A percentile compares a stretch with the other conserved stretches of the same genome.
These are phyloP conservation scores for Aradus depressus DNA, from an alignment of 2,888 invertebrate species.

Conservation along the genomic window DNA sequence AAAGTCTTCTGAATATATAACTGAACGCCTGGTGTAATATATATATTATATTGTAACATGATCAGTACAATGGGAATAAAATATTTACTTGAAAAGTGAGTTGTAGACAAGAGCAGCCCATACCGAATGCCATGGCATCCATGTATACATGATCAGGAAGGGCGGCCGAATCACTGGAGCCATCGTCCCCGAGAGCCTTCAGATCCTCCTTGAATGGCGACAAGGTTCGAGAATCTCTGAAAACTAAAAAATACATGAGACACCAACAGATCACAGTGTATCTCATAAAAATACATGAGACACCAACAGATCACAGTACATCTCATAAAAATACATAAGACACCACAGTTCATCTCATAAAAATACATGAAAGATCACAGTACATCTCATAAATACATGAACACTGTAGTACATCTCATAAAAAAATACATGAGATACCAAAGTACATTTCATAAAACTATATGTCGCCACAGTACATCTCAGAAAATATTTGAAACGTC, in stretches of 20 bases:
- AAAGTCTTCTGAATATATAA: too few relatives aligned
- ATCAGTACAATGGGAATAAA: background rate
- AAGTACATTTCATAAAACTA: too few relatives aligned
- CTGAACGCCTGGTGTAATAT: too few relatives aligned
- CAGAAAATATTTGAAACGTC: too few relatives aligned
- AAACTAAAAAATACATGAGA: conserved; percentile 50
- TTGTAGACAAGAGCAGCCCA: conserved; percentile 97
- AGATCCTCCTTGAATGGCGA: conserved; percentile 61
- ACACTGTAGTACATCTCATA: too few relatives aligned
- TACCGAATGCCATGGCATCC: conserved; percentile 99
- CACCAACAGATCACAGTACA: background rate
- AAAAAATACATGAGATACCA: too few relatives aligned
- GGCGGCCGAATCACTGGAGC: conserved; percentile 51
- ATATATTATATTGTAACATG: too few relatives aligned
- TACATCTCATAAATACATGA: too few relatives aligned
- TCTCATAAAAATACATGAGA: background rate
- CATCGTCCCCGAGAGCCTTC: conserved; percentile 49
- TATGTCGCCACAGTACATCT: too few relatives aligned
- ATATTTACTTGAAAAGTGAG: conserved; percentile 61
- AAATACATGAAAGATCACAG: too few relatives aligned
- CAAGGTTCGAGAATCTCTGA: conserved; percentile 74
- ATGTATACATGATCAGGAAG: conserved; percentile 88
- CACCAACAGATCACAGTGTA: too few relatives aligned
- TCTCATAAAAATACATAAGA: background rate
- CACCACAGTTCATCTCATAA: too few relatives aligned